phyloP scores from a whole-genome alignment of 2,797 vertebrate genomes.

The Gymnoscopelus microlampas region DNA sequence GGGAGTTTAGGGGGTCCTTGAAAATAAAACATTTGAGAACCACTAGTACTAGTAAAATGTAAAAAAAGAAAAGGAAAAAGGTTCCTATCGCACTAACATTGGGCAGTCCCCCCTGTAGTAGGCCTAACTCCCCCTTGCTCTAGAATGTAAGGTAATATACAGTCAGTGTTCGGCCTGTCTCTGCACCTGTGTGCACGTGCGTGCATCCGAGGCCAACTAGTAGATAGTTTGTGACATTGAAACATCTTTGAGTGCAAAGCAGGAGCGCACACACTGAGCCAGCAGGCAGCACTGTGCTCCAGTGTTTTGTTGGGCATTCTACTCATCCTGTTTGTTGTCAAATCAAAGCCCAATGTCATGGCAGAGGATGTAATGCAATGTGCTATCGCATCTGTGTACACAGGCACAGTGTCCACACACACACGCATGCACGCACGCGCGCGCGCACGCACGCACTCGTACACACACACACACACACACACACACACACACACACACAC shows the following conservation, averaged over 20 bases:
- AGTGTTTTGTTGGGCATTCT: conserved; percentile 32
- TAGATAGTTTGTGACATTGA: conserved; percentile 16
- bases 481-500: neutral
- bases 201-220: neutral
- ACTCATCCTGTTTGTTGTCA: conserved; percentile 34
- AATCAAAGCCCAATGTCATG: conserved; percentile 45
- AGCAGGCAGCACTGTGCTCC: conserved; percentile 7
- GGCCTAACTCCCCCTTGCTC: no score
- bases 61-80: no score
- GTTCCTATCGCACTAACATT: no score
- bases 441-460: no score
- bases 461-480: conserved; percentile 28
- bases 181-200: neutral
- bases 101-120: no score
- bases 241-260: neutral
- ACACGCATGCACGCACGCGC: neutral
- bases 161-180: no score
- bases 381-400: conserved; percentile 51
- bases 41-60: no score
- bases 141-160: no score
- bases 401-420: conserved; percentile 25
- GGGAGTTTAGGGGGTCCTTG: no score
- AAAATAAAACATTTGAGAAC: no score
- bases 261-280: conserved; percentile 9
- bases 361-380: conserved; percentile 46